Evolutionary conservation across 2,888 invertebrate genomes (phyloP), one percentile per base, ranked within the genome.

Genomic region (Erebia epiphron): DNA sequence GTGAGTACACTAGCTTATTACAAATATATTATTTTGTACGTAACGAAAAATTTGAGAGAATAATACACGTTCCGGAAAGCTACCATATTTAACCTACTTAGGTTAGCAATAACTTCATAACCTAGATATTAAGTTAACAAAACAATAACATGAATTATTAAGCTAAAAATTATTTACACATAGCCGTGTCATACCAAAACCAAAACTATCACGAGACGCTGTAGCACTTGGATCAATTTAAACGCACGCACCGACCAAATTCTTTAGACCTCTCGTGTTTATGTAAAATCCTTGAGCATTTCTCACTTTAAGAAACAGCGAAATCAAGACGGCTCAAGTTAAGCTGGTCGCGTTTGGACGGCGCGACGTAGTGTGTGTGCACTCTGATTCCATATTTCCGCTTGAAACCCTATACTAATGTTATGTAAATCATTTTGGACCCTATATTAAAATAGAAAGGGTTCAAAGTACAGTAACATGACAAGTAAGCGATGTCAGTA

Each of bases 211-310:
- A 86, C 80, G 83, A 89, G 89, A 88, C 86, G 82, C 82, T 80
- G 82, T 82, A 82, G 86, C 89, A 91, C 91, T 92, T 90, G 84
- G 90, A 86, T 87, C 92, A 92, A 92, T 92, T 93, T 91, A 91
- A 82, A 79, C 76, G 78, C 75, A 80, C 83, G 79, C 79, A 79
- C 74, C 76, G 77, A 76, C 92, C 91, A 90, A 73, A 77, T 68
- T 82, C 75, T 77, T 68, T 75, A 82, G 92, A 86, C 77, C 89
- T 77, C 78, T 84, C 71, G 73, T 73, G 79, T 80, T 78, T 77
- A 77, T 71, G 79, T 77, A 76, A 78, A 80, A 81, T 82, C 71
- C 73, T 75, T 72, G 72, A 41, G 70, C 54, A 73, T 75, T 71
- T 72, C 73, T 68, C 70, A 67, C 72, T 80, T 78, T 78, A 69